Evolutionary conservation across 2,113 vertebrate genomes (phyloP), one percentile per base, ranked within the genome.

Genomic region (Scartelaos histophorus): DNA sequence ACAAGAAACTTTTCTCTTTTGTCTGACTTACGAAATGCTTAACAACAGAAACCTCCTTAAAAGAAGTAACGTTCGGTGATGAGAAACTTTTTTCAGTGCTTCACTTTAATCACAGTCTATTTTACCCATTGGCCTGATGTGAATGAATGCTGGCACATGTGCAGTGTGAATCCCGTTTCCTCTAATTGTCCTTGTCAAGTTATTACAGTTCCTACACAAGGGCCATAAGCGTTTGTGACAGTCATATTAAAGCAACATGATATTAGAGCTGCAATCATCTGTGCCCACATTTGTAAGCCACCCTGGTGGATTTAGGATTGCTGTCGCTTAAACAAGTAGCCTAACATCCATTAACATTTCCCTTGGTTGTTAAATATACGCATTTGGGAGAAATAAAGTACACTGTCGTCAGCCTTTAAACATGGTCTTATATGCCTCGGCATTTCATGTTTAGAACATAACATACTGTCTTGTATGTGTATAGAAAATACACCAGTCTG

Each of bases 301-400:
- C 19, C 3, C 69, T 3, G n/a, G 57, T 7, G 15, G 45, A 66
- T 49, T 15, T 67, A 72, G 61, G 70, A 38, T 78, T 46, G 56
- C 61, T 70, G 77, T 82, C 69, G n/a, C 70, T 71, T 79, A 69
- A 85, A 86, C 66, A 60, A 71, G 67, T 57, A 49, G 66, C 70
- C 76, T 82, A 82, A 77, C 80, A 49, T 16, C 60, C 73, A 76
- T 84, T 83, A 79, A 71, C 73, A 68, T 70, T 53, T 49, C 16
- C 57, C 54, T 54, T 34, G 16, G 65, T 19, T 15, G n/a, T 16
- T 65, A 67, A 29, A 70, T 71, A 67, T 76, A 47, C 11, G 38
- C 69, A 43, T 43, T 43, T 43, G 5, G 35, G 35, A 38, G 35
- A 7, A 7, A 7, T 38, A 43, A 43, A 43, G 38, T 43, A 43